Percentiles rank a stretch among this genome's conserved stretches.
phyloP scores from a whole-genome alignment of 2,797 vertebrate species.

The Gambusia yucatana region DNA sequence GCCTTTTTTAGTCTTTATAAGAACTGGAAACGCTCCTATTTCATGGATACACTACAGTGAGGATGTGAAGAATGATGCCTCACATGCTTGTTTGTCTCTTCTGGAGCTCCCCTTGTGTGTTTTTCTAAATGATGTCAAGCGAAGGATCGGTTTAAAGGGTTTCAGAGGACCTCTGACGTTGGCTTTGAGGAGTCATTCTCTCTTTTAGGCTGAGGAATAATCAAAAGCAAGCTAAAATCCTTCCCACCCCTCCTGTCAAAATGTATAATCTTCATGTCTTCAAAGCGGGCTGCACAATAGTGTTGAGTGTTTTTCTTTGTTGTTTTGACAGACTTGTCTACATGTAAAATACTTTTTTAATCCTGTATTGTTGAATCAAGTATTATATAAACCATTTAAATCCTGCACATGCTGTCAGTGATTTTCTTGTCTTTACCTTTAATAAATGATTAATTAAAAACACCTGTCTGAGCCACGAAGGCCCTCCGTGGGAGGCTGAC shows the following conservation, averaged over 20 bases:
- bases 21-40: constrained; percentile 29
- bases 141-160: constrained; percentile 46
- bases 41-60: constrained; percentile 19
- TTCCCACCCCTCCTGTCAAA: constrained; percentile 34
- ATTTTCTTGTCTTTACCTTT: not conserved
- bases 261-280: constrained; percentile 58
- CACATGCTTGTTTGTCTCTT: constrained; percentile 59
- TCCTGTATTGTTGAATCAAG: constrained; percentile 68
- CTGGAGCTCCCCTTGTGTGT: constrained; percentile 42
- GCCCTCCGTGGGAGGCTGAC: not conserved
- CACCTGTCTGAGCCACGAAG: constrained; percentile 38
- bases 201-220: constrained; percentile 56
- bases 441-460: constrained; percentile 32
- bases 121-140: constrained; percentile 82
- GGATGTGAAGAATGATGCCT: constrained; percentile 65
- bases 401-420: constrained; percentile 21
- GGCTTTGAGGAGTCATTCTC: constrained; percentile 45
- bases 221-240: constrained; percentile 47
- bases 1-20: constrained; percentile 33
- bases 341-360: constrained; percentile 62
- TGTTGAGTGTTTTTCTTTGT: constrained; percentile 39
- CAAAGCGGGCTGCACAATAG: constrained; percentile 59
- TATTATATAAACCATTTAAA: constrained; percentile 74
- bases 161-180: constrained; percentile 51
- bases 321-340: constrained; percentile 44